A percentile compares a stretch with the other conserved stretches of the same genome.
These are phyloP conservation scores for Hylaeus anthracinus DNA, from an alignment of 1,140 invertebrate genomes.

Conservation along the genomic window DNA sequence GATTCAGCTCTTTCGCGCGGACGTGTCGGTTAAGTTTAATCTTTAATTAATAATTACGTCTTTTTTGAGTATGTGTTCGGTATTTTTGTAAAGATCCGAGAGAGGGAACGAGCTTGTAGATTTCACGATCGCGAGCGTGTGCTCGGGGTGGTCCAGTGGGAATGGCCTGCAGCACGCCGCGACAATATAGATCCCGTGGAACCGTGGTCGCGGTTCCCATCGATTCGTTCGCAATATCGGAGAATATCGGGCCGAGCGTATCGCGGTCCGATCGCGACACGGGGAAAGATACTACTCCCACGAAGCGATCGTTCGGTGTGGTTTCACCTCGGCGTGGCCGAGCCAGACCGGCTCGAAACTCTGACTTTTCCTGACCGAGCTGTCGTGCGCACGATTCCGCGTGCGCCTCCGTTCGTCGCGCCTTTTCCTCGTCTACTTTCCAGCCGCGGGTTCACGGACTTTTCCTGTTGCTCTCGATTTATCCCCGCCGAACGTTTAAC, in stretches of 20 bases:
- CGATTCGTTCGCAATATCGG: constrained; percentile 48
- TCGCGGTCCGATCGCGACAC: constrained; percentile 44
- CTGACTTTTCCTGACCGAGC: constrained; percentile 32
- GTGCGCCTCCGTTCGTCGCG: not conserved
- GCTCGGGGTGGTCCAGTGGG: constrained; percentile 27
- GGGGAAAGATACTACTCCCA: constrained; percentile 59
- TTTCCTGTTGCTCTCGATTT: constrained; percentile 16
- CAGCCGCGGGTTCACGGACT: constrained; percentile 30
- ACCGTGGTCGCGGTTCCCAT: constrained; percentile 39
- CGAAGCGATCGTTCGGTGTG: constrained; percentile 28
- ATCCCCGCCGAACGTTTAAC: not conserved
- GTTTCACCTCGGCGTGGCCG: constrained; percentile 36
- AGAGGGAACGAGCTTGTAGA: not conserved
- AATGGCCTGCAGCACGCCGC: constrained; percentile 12
- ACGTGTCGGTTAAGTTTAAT: too few relatives aligned
- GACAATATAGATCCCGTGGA: constrained; percentile 47
- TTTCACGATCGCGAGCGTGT: not conserved
- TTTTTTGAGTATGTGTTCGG: too few relatives aligned
- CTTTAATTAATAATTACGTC: too few relatives aligned
- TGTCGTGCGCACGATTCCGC: constrained; percentile 14
- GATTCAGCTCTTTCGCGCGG: too few relatives aligned
- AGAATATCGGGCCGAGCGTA: constrained; percentile 44
- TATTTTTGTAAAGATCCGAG: too few relatives aligned
- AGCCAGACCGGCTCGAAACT: constrained; percentile 10
- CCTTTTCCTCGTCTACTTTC: not conserved